Conservation (phyloP, 2,113 vertebrate species). For the Malurus melanocephalus region DNA sequence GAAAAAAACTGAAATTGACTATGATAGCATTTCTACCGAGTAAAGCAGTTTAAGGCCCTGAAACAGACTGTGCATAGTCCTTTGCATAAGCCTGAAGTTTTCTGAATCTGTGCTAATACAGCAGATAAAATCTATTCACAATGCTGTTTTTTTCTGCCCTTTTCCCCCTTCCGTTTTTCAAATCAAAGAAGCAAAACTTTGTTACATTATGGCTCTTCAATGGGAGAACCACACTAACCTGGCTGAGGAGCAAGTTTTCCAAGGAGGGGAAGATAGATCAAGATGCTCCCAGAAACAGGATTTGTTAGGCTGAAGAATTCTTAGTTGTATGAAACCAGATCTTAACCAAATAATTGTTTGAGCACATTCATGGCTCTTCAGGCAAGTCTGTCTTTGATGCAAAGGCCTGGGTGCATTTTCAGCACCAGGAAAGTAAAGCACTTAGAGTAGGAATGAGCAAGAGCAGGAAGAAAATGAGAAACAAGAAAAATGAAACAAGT, state of each 20-base stretch:
- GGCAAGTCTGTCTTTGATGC: background rate
- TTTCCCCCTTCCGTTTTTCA: background rate
- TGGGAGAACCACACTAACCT: background rate
- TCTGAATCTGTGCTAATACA: background rate
- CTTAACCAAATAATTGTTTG: background rate
- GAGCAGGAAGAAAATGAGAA: background rate
- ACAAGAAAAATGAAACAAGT: background rate
- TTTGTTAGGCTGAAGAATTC: background rate
- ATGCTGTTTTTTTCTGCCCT: background rate
- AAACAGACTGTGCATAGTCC: rapidly evolving
- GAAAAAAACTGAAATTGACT: background rate
- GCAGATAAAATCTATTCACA: background rate
- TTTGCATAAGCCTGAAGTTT: background rate
- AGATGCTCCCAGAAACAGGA: background rate
- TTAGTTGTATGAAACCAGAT: background rate
- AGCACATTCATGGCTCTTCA: background rate
- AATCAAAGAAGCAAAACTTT: background rate
- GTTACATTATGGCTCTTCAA: background rate
- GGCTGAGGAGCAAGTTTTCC: background rate
- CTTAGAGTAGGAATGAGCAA: background rate
- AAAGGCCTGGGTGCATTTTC: background rate
- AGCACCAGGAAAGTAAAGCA: background rate
- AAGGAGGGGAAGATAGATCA: background rate
- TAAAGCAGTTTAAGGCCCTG: background rate
- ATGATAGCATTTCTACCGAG: background rate